Evolutionary conservation across 2,888 invertebrate species (phyloP).

Genomic region (Dryococelus australis): DNA sequence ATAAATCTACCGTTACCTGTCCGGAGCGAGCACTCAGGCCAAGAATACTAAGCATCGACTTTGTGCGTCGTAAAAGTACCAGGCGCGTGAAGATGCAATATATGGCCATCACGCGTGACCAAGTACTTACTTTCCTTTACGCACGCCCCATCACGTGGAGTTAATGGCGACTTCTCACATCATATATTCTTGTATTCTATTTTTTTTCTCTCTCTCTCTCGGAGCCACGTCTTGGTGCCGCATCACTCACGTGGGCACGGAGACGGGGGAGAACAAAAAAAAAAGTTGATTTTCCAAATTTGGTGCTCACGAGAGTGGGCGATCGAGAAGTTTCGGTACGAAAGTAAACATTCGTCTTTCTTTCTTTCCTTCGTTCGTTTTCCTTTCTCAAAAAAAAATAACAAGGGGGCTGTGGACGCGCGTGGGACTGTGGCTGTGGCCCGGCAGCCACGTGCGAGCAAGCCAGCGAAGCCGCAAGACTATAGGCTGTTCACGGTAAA

Average conservation of each 20-base stretch:
- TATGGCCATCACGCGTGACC: not conserved
- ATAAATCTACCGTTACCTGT: no score
- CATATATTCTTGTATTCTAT: not conserved
- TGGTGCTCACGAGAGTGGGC: not conserved
- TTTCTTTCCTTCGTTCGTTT: not conserved
- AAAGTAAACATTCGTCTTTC: constrained; percentile 6
- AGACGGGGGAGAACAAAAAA: not conserved
- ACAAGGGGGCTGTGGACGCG: not conserved
- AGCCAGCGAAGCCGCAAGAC: no score
- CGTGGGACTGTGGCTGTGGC: not conserved
- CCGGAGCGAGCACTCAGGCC: no score
- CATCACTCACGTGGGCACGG: not conserved
- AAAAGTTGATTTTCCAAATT: not conserved
- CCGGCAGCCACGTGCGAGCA: no score
- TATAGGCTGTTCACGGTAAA: no score
- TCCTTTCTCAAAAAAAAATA: not conserved
- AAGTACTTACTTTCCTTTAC: not conserved
- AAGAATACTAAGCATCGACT: no score
- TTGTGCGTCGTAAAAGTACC: no score
- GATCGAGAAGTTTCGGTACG: not conserved
- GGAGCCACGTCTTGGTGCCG: not conserved
- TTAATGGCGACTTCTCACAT: not conserved
- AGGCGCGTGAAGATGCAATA: no score
- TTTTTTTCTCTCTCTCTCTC: not conserved
- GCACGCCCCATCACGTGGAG: not conserved